Evolutionary conservation across 2,888 invertebrate genomes (phyloP), one percentile per base, ranked within the genome.

Genomic region (Pterobdella sp.): DNA sequence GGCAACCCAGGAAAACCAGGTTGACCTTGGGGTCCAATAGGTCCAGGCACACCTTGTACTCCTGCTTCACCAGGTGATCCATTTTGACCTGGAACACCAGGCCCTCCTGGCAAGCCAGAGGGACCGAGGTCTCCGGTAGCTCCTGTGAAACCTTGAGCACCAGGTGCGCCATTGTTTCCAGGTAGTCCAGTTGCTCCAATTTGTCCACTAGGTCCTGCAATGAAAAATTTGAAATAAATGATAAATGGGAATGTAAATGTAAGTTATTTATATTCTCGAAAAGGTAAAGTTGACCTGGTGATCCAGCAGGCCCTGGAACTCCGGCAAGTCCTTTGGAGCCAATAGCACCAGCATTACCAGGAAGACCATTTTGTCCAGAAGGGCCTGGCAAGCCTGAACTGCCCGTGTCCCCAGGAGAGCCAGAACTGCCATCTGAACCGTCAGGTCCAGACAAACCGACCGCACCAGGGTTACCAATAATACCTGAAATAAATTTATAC

Each of bases 71-170:
- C 71, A 26, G 63, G n/a, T 10, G 22, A 2, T 35, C 71, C 71
- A 32, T 29, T 4, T 1, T 31, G 18, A 31, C 71, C 71, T 63
- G 71, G 22, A 1, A 10, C 37, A 14, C 71, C 71, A 18, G 60
- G 34, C 29, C n/a, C 14, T 31, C 71, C 71, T 29, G 52, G 34
- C 1, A 42, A 7, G 26, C 75, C 75, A 32, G 34, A 26, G n/a
- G 34, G 26, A 22, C 75, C 75, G 14, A 56, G 49, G 66, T 67
- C 65, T 18, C 75, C 75, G 18, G 63, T 75, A 18, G 36, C 26
- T 22, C 75, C 75, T 3, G 63, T 69, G 42, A 64, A 67, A 34
- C 75, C 75, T 31, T 66, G 69, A 31, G 49, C 64, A 35, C 75
- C 75, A 0, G 37, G 31, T 29, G 72, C 36, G 18, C 60, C 60